Conservation (phyloP, 2,797 vertebrate species). For the Bucorvus abyssinicus region DNA sequence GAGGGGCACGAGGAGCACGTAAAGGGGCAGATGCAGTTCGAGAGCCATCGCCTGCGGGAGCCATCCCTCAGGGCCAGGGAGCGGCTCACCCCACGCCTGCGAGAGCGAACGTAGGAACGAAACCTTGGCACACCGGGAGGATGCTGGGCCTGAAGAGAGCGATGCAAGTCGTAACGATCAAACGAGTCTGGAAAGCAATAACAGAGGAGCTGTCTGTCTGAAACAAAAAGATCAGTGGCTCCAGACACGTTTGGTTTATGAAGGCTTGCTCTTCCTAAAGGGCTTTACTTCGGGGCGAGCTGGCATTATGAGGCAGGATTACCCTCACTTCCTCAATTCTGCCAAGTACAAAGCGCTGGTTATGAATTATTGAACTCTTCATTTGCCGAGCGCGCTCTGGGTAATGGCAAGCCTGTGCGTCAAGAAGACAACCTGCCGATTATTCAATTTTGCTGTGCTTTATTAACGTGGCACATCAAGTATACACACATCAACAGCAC, state of each 20-base stretch:
- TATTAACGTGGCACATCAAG: slow-evolving; percentile 38
- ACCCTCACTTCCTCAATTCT: not conserved
- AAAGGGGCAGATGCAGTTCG: not conserved
- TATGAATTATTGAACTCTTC: slow-evolving; percentile 52
- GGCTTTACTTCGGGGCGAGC: not conserved
- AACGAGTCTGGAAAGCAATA: not conserved
- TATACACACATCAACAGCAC: slow-evolving; percentile 22
- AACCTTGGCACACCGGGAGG: not conserved
- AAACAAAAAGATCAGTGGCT: slow-evolving; percentile 1
- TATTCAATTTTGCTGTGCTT: not conserved
- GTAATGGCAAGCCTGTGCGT: slow-evolving; percentile 1
- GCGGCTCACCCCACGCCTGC: not conserved
- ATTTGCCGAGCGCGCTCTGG: not conserved
- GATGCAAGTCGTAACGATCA: not conserved
- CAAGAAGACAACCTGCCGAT: slow-evolving; percentile 42
- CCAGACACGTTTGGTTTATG: not conserved
- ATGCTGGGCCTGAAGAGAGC: not conserved
- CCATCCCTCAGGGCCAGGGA: not conserved
- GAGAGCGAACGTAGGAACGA: rapidly evolving
- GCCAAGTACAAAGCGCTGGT: not conserved
- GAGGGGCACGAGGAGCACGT: not conserved
- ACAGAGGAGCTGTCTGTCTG: not conserved
- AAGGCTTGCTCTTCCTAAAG: slow-evolving; percentile 40
- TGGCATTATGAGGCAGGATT: not conserved
- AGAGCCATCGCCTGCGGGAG: not conserved